These are phyloP conservation scores for Pygmarrhopalites habei DNA, from an alignment of 1,140 invertebrate genomes.

Conservation along the genomic window DNA sequence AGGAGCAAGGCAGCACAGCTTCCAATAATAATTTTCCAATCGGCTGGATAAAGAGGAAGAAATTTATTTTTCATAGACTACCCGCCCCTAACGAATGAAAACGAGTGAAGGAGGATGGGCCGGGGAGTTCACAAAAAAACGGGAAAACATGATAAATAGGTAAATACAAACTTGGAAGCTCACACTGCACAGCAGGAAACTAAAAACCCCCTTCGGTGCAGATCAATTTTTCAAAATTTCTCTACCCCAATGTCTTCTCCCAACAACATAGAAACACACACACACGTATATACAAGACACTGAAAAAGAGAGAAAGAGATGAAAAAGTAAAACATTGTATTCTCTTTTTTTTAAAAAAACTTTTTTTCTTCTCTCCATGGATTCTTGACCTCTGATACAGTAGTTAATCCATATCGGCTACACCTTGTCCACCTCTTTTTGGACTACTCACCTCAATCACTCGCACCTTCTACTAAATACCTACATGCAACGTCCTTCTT, in stretches of 20 bases:
- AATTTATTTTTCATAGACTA: slow-evolving; percentile 32
- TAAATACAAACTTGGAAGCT: slow-evolving; percentile 38
- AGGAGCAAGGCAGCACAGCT: slow-evolving; percentile 13
- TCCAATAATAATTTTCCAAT: slow-evolving; percentile 28
- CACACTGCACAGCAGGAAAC: slow-evolving; percentile 37
- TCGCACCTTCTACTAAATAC: no score
- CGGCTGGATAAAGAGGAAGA: slow-evolving; percentile 30
- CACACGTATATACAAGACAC: no score
- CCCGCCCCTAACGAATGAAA: slow-evolving; percentile 34
- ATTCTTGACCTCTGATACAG: slow-evolving; percentile 37
- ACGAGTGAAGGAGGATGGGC: no score
- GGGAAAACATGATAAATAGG: slow-evolving; percentile 39
- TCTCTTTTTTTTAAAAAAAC: no score
- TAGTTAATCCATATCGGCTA: slow-evolving; percentile 32
- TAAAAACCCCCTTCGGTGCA: slow-evolving; percentile 38
- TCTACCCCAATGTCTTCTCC: slow-evolving; percentile 6
- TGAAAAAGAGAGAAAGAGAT: no score
- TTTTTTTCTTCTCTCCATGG: slow-evolving; percentile 1
- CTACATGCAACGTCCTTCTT: no score
- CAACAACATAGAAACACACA: no score
- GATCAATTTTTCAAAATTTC: slow-evolving; percentile 38
- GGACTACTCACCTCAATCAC: slow-evolving; percentile 22
- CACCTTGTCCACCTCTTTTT: slow-evolving; percentile 34
- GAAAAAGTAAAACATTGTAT: no score
- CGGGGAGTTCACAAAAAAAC: slow-evolving; percentile 19